These are phyloP conservation scores for Conger conger DNA, from an alignment of 2,113 vertebrate species.

Conservation along the genomic window DNA sequence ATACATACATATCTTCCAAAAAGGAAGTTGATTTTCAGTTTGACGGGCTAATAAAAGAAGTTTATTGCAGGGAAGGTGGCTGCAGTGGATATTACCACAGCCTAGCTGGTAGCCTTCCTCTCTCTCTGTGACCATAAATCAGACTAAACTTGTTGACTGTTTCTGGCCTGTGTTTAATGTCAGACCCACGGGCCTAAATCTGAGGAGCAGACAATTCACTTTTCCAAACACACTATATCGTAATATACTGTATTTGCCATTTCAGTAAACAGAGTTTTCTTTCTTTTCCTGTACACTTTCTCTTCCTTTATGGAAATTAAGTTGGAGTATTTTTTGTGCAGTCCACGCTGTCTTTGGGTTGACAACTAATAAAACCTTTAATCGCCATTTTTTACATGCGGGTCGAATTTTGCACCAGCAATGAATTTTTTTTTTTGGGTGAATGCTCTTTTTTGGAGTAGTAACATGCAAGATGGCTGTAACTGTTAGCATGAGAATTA, in stretches of 20 bases:
- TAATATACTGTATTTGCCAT: background rate
- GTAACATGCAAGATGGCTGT: background rate
- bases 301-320: background rate
- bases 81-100: background rate
- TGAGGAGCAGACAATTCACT: background rate
- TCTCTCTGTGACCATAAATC: background rate
- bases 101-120: background rate
- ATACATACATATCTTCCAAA: background rate
- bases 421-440: background rate
- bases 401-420: background rate
- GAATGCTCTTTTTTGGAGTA: background rate
- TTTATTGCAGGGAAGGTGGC: background rate
- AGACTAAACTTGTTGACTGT: background rate
- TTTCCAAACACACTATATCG: background rate
- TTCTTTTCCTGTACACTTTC: background rate
- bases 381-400: background rate
- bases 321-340: background rate
- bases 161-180: background rate
- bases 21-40: conserved; percentile 13
- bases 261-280: background rate
- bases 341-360: background rate
- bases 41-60: background rate
- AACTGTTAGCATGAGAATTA: background rate
- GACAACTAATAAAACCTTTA: background rate
- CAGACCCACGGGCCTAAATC: background rate